A percentile compares a stretch with the other conserved stretches of the same genome.
These are phyloP conservation scores for Ichneumon xanthorius DNA, from an alignment of 2,888 invertebrate genomes.

Conservation along the genomic window DNA sequence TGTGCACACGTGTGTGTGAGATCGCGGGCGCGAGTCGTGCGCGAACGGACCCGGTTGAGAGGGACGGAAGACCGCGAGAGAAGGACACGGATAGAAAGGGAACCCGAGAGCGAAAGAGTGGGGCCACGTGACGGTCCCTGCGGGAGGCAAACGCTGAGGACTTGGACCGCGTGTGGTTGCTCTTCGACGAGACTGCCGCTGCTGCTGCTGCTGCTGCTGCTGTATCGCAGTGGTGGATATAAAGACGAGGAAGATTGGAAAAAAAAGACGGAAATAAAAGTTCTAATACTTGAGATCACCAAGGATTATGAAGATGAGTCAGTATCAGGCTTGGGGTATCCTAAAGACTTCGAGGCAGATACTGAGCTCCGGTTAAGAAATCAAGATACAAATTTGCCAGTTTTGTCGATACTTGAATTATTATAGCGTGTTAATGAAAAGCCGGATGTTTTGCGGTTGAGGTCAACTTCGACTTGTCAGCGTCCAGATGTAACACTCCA, in stretches of 20 bases:
- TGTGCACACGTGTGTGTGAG: conserved; percentile 81
- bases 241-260: conserved; percentile 7
- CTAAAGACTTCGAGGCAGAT: not conserved
- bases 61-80: conserved; percentile 46
- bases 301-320: conserved; percentile 25
- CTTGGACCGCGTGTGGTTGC: conserved; percentile 74
- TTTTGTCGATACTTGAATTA: no score
- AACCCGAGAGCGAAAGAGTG: conserved; percentile 59
- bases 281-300: conserved; percentile 34
- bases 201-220: conserved; percentile 68
- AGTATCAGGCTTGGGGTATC: not conserved
- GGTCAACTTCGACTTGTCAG: no score
- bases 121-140: conserved; percentile 84
- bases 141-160: conserved; percentile 81
- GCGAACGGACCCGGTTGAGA: conserved; percentile 64
- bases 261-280: conserved; percentile 45
- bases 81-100: conserved; percentile 51
- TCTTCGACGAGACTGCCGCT: conserved; percentile 59
- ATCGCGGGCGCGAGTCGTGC: conserved; percentile 78
- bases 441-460: no score
- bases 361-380: not conserved
- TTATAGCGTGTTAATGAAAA: no score
- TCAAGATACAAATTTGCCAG: not conserved
- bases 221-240: conserved; percentile 68
- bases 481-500: no score